Conservation (phyloP, 2,113 vertebrate genomes). For the Taxidea taxus region DNA sequence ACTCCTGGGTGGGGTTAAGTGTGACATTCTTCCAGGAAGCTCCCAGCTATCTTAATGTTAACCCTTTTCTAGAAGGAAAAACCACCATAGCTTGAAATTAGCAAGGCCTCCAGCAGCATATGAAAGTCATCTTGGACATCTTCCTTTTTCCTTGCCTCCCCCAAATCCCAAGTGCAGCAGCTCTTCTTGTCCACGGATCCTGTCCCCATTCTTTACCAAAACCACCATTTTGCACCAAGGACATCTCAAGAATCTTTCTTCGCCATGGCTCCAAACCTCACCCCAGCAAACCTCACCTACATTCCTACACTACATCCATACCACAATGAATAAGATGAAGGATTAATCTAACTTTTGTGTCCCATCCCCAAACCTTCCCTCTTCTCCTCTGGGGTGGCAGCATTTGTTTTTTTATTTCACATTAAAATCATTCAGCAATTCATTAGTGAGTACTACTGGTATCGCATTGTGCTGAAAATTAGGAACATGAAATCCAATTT, state of each 20-base stretch:
- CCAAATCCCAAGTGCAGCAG: not conserved
- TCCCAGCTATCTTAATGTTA: not conserved
- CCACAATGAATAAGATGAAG: not conserved
- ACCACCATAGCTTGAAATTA: not conserved
- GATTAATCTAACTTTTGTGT: not conserved
- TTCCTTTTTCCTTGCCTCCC: not conserved
- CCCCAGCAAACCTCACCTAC: not conserved
- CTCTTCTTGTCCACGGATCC: not conserved
- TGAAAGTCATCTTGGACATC: not conserved
- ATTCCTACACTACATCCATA: not conserved
- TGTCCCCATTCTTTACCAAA: not conserved
- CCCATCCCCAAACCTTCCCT: not conserved
- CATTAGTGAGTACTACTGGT: not conserved
- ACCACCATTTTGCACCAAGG: not conserved
- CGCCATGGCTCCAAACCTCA: not conserved
- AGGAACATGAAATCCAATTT: not conserved
- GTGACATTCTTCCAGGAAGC: not conserved
- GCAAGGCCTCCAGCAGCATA: not conserved
- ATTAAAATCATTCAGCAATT: not conserved
- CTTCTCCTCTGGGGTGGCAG: not conserved
- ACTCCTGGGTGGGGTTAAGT: not conserved
- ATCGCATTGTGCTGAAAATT: not conserved
- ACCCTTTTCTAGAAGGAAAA: not conserved
- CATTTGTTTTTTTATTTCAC: constrained; percentile 13
- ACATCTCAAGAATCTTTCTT: not conserved